Base-by-base conservation (phyloP, 2,888 invertebrate species). In the Tryphoninae sp. region DNA sequence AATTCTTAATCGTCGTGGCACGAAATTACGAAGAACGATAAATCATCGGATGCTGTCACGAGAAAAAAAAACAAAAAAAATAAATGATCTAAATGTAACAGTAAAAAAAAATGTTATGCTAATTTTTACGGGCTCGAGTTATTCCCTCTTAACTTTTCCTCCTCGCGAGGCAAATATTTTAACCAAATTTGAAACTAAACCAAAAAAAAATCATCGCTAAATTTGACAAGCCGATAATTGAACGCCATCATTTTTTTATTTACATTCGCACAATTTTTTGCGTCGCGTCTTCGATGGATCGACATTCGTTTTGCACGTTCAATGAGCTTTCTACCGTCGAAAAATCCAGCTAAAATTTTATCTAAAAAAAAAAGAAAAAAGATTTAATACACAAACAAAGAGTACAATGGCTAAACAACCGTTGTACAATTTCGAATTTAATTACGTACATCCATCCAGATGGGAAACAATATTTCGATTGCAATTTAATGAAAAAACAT, bases 391-490 rank as follows among this genome's bases (percentile, higher is more conserved):
- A 55, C 22, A 1, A 45, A 23, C 55, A 33, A 3, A 6, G 33
- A 19, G 1, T 6, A 53, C 33, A 16, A 65, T 64, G 74, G 64
- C 45, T 26, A 33, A 74, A 23, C 19, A 68, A 55, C 55, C n/a
- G 1, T 42, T 23, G 42, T 64, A 8, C 8, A 22, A 42, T 42
- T 40, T 23, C 53, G 64, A 62, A 55, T 51, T 19, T n/a, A 55
- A 68, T 26, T 40, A 23, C 22, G 58, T 58, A n/a, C 26, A n/a
- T 51, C 33, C 26, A 13, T n/a, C 61, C 11, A 19, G 51, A 67
- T 67, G 23, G 53, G 67, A 80, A 69, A 19, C n/a, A 19, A 53
- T 51, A 72, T 80, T 80, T 51, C 22, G 26, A 51, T 61, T 62
- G 2, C 26, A 40, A 62, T 77, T 69, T 59, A 72, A 59, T 26